phyloP scores from a whole-genome alignment of 2,797 vertebrate genomes.

The Acipenser oxyrinchus region DNA sequence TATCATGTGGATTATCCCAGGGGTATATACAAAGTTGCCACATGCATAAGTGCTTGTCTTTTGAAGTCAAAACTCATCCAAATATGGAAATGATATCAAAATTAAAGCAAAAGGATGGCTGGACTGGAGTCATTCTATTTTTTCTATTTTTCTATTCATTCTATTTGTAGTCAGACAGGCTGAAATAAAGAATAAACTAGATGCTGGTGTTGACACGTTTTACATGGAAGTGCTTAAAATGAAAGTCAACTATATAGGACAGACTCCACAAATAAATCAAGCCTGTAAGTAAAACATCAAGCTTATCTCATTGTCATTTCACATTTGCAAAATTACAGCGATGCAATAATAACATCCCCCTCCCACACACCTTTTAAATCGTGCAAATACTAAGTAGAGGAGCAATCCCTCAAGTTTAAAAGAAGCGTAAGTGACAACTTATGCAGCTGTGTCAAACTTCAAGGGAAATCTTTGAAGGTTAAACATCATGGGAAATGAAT shows the following conservation, averaged over 20 bases:
- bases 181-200: too few species aligned
- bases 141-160: conserved; percentile 21
- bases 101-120: conserved; percentile 6
- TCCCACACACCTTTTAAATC: conserved; percentile 12
- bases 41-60: too few species aligned
- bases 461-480: conserved; percentile 30
- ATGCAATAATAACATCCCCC: conserved; percentile 17
- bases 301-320: conserved; percentile 11
- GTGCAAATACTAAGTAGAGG: conserved; percentile 14
- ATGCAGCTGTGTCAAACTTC: conserved; percentile 27
- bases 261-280: conserved; percentile 21
- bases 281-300: conserved; percentile 1
- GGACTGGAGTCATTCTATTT: conserved; percentile 17
- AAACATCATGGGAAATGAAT: conserved; percentile 23
- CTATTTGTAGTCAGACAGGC: conserved; percentile 2
- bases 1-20: too few species aligned
- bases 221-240: conserved; percentile 17
- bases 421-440: conserved; percentile 20
- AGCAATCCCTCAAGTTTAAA: conserved; percentile 13
- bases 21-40: too few species aligned
- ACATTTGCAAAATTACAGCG: conserved; percentile 15
- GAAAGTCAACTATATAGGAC: conserved; percentile 16
- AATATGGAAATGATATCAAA: conserved; percentile 8
- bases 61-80: neutral
- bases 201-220: conserved; percentile 7